Base-by-base conservation (phyloP, 2,797 vertebrate species). In the Coranthus polyacanthus region DNA sequence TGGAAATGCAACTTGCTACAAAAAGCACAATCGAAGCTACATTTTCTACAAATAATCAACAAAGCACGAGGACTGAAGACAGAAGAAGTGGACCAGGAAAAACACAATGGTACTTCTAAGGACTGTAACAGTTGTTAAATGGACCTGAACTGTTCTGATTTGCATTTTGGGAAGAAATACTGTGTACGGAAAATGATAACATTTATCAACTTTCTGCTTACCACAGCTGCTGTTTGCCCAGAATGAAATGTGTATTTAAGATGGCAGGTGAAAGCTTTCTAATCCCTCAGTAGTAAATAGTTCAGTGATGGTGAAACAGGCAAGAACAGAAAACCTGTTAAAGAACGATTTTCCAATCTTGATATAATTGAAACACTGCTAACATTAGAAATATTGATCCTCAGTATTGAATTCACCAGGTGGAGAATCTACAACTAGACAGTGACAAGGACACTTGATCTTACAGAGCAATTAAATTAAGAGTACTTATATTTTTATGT, bases 371-470 rank as follows among this genome's bases (percentile, higher is more conserved):
- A 78, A 46, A 69, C 53, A 52, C 55, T 45, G 42, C 34, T 68
- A 66, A 55, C 56, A 67, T 79, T 75, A 49, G 29, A 72, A 43
- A 68, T 65, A 80, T 84, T 61, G 80, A 86, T 70, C 43, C 6
- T 20, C 6, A 2, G 17, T 64, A 52, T 72, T 71, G 50, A 79
- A 55, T 44, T 36, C 56, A 63, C 18, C 34, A 50, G 67, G 69
- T 56, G 49, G 42, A 50, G 36, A 64, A 67, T 69, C 46, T 39
- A 55, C 18, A n/a, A 72, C 43, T 36, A 55, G 21, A n/a, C 22
- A 17, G 62, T 24, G 51, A 75, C 68, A 52, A 53, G 61, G 63
- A 75, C 63, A 57, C 39, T 57, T 57, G 17, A 32, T 13, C 51
- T 18, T 46, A 5, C 41, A 2, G 3, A 36, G 38, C 15, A 16